Base-by-base conservation (phyloP, 1,140 invertebrate genomes). In the Aphidius ervi region DNA sequence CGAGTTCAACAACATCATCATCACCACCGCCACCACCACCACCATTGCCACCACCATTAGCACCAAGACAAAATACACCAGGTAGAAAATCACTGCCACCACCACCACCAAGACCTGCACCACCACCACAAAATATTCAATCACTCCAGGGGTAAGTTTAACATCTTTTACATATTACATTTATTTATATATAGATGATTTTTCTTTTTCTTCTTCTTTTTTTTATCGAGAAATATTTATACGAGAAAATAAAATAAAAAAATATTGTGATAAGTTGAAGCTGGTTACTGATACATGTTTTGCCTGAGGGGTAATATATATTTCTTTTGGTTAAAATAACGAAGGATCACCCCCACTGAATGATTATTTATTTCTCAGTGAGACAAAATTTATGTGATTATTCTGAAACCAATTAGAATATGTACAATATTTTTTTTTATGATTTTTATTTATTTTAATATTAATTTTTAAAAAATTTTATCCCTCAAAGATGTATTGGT, bases 41-140 rank as follows among this genome's bases (percentile, higher is more conserved):
- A 65, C 70, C 74, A 9, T 69, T 75, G 5, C 75, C 77, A 0
- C 76, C 77, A 16, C 76, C 77, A 37, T 58, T 80, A 5, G 78
- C 74, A 6, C 78, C 78, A 4, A 67, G 78, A 9, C 70, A 74
- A 31, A 74, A 70, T 39, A 74, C 68, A 6, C 70, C 72, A 1
- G 63, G 71, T 0, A 72, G 72, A 10, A 80, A 79, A 50, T 75
- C 75, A 1, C 57, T 78, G 7, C 76, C 78, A 5, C 77, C 74
- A 5, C 78, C 78, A 20, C 78, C 78, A 0, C 78, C 78, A 0
- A 69, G 77, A 63, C 78, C 78, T 6, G 77, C 78, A 9, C 77
- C 76, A 39, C 75, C 70, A 5, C 50, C 31, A 23, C 73, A 73
- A 41, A 56, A 31, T 31, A 31, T 31, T 31, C 23, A 31, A 31